Conservation (phyloP, 2,888 invertebrate species). For the Caenorhabditis angaria region DNA sequence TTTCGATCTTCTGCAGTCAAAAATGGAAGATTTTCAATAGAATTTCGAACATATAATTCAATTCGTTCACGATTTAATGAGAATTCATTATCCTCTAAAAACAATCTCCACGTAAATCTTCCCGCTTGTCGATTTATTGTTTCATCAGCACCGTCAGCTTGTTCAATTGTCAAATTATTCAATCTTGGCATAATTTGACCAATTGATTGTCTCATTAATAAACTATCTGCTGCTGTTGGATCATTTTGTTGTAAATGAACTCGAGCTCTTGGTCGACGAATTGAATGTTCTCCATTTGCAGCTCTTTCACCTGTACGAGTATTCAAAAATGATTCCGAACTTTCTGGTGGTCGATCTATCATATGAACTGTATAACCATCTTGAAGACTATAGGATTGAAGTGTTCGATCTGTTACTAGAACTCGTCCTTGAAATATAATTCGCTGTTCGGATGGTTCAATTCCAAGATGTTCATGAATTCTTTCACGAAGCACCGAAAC, state of each 20-base stretch:
- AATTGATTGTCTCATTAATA: background rate
- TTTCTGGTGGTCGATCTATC: slow-evolving; percentile 15
- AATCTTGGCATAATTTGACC: background rate
- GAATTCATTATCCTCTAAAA: background rate
- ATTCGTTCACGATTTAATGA: background rate
- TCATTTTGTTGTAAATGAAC: too few species aligned
- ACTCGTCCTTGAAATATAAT: slow-evolving; percentile 36
- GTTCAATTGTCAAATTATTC: slow-evolving; percentile 7
- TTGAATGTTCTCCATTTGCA: background rate
- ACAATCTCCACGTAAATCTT: slow-evolving; percentile 5
- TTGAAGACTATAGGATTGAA: slow-evolving; percentile 14
- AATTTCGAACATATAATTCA: background rate
- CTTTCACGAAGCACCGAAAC: slow-evolving; percentile 3
- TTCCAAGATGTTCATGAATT: slow-evolving; percentile 11
- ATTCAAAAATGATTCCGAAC: background rate
- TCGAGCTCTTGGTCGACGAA: background rate
- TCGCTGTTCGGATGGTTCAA: slow-evolving; percentile 11
- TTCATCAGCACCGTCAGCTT: background rate
- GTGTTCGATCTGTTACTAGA: background rate
- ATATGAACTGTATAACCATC: slow-evolving; percentile 34
- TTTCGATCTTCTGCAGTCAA: background rate
- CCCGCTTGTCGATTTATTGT: background rate
- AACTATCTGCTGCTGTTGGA: background rate
- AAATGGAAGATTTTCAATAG: background rate
- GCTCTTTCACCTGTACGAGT: background rate